Conservation (phyloP, 1,140 invertebrate species). For the Lordiphosa collinella region DNA sequence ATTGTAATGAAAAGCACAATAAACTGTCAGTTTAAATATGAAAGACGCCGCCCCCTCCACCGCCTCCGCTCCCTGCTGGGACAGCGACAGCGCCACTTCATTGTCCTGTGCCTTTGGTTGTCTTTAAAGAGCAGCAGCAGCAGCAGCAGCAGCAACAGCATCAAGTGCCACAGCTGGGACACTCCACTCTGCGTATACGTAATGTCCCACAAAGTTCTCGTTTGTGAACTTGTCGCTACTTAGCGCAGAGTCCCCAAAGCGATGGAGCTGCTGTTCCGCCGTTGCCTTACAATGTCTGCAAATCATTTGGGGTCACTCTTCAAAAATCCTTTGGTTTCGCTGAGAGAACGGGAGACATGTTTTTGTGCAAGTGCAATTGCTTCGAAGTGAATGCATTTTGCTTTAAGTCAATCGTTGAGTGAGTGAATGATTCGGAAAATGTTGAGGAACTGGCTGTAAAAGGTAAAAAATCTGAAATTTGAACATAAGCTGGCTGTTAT, state of each 20-base stretch:
- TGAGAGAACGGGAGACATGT: neutral
- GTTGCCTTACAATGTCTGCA: conserved; percentile 18
- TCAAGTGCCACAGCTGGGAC: conserved; percentile 52
- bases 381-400: conserved; percentile 31
- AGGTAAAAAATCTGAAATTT: too few relatives aligned
- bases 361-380: conserved; percentile 1
- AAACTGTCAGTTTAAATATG: conserved; percentile 77
- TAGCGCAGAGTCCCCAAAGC: conserved; percentile 37
- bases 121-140: conserved; percentile 28
- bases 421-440: neutral
- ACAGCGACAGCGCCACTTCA: conserved; percentile 28
- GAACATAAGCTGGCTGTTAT: too few relatives aligned
- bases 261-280: conserved; percentile 1
- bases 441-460: too few relatives aligned
- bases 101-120: conserved; percentile 27
- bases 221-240: conserved; percentile 49
- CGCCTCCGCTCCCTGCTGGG: neutral
- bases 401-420: conserved; percentile 3
- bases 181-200: conserved; percentile 28
- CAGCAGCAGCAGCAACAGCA: neutral
- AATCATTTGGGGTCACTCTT: conserved; percentile 41
- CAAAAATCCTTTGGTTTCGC: conserved; percentile 10
- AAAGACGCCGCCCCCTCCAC: conserved; percentile 31
- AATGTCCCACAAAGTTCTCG: conserved; percentile 16
- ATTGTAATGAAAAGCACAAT: conserved; percentile 76